Percentiles rank a stretch among this genome's conserved stretches.
phyloP scores from a whole-genome alignment of 2,113 vertebrate species.

The Nycticryphes semicollaris region DNA sequence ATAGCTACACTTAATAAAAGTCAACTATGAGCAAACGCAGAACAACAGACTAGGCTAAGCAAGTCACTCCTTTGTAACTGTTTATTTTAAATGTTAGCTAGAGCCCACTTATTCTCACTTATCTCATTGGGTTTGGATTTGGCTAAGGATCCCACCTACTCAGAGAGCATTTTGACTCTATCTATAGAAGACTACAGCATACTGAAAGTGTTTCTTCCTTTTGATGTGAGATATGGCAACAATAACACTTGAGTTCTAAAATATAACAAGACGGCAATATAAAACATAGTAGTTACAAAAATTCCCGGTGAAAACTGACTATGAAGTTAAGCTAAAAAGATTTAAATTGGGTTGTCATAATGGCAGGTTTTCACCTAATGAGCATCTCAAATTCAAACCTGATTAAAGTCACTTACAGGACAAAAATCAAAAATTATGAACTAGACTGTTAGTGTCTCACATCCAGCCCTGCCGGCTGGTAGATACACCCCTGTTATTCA shows the following conservation, averaged over 20 bases:
- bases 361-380: background rate
- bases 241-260: constrained; percentile 55
- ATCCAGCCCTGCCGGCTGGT: background rate
- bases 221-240: constrained; percentile 49
- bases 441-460: background rate
- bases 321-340: background rate
- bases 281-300: constrained; percentile 37
- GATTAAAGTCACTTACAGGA: background rate
- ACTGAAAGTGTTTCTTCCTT: constrained; percentile 45
- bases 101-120: constrained; percentile 58
- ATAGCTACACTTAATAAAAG: background rate
- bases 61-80: constrained; percentile 32
- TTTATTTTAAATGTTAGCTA: constrained; percentile 57
- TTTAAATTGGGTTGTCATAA: background rate
- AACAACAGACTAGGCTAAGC: constrained; percentile 26
- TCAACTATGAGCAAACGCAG: background rate
- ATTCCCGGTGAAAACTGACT: background rate
- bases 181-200: constrained; percentile 58
- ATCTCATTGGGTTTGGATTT: constrained; percentile 52
- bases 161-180: constrained; percentile 43
- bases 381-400: background rate
- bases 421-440: background rate
- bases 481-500: background rate
- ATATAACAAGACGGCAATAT: constrained; percentile 31
- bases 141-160: constrained; percentile 54